Base-by-base conservation (phyloP, 2,888 invertebrate species). In the Quadroppia sp. region DNA sequence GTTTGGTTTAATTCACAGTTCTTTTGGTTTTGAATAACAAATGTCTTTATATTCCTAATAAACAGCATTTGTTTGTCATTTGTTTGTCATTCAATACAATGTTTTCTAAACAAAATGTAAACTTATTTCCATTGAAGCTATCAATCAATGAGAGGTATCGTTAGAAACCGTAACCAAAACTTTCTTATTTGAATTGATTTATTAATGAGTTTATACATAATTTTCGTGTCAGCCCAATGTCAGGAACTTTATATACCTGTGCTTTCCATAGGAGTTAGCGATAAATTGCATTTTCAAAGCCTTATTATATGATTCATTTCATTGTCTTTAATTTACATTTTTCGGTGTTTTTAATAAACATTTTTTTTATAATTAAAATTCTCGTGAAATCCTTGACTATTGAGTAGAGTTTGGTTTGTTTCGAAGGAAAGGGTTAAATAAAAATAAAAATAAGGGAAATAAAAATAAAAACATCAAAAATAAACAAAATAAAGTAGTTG, bases 371-470 rank as follows among this genome's bases (percentile, higher is more conserved):
- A 45, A 45, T 13, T 15, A 30, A 56, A 56, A 7, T 56, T 56
- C 56, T 56, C 56, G 30, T 56, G 56, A 56, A 56, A 56, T 28
- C 56, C 56, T 56, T 56, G 56, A 56, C 56, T 56, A 56, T 56
- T 56, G 30, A 56, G 56, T 56, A 28, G 30, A 30, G 56, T 56
- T 56, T 56, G 56, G 15, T 30, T 56, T 56, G 56, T 30, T 56
- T 28, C 30, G 28, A 30, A 2, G 15, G 28, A 2, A 15, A 28
- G 11, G 15, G 56, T 30, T 1, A 30, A 56, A 13, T 30, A 50
- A 25, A 53, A 25, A 53, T 23, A 53, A 20, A 56, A 30, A 56
- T 13, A 15, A 45, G 2, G 45, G 6, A 45, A 56, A 56, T 15
- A 56, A 56, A 56, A 56, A 30, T 17, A 53, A 56, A 56, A 56